Conservation (phyloP, 2,113 vertebrate species). For the Bubo bubo region DNA sequence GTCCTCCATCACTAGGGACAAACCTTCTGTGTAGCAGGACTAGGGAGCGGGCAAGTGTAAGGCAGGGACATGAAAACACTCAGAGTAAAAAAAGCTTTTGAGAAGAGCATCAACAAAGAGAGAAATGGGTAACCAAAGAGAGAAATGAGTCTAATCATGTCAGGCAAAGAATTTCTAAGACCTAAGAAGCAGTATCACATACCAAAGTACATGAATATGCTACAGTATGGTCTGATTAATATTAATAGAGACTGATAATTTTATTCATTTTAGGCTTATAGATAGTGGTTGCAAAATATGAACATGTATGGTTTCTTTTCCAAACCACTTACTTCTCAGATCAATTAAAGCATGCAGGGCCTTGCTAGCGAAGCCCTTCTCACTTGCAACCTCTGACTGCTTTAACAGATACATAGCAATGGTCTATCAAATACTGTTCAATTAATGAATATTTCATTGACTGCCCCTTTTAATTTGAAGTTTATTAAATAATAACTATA, state of each 20-base stretch:
- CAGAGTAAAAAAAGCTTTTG: neutral
- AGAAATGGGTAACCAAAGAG: neutral
- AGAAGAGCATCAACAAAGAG: neutral
- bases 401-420: neutral
- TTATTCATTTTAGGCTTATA: neutral
- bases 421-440: neutral
- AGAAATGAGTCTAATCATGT: neutral
- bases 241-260: neutral
- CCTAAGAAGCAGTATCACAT: neutral
- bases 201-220: neutral
- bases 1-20: neutral
- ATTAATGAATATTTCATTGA: neutral
- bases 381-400: neutral
- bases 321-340: neutral
- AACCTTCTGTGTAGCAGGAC: neutral
- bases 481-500: neutral
- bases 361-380: neutral
- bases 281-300: neutral
- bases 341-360: neutral
- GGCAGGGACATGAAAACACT: neutral
- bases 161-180: neutral
- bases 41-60: fast-evolving
- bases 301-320: neutral
- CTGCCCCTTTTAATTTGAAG: neutral
- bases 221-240: neutral